These are phyloP conservation scores for Cotesia typhae DNA, from an alignment of 1,140 invertebrate genomes.

Conservation along the genomic window DNA sequence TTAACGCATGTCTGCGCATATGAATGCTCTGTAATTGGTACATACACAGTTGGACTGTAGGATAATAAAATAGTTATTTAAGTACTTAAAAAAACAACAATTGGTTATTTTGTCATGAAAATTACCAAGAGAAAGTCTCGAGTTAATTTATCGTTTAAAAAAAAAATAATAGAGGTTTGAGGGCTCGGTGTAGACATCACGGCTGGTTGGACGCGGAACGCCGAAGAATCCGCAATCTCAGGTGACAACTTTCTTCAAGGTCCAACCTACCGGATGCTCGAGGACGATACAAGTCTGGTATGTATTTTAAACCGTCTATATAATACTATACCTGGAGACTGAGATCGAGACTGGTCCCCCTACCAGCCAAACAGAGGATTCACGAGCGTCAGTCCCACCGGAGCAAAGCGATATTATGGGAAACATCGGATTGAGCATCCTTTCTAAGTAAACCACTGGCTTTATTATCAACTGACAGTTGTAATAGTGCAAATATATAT, in stretches of 20 bases:
- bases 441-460: too few species aligned
- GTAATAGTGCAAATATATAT: too few species aligned
- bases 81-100: too few species aligned
- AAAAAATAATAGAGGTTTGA: conserved; percentile 4
- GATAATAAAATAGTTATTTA: too few species aligned
- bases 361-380: not conserved
- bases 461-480: not conserved
- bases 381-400: not conserved
- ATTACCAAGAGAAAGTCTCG: not conserved
- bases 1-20: too few species aligned
- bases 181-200: not conserved
- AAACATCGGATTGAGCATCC: conserved; percentile 8
- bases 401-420: not conserved
- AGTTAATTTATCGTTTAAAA: conserved; percentile 13
- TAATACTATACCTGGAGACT: not conserved
- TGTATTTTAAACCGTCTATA: conserved; percentile 10
- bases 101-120: not conserved
- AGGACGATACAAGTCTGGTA: conserved; percentile 7
- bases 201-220: conserved; percentile 18
- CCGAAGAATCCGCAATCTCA: conserved; percentile 35
- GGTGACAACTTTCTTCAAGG: conserved; percentile 37
- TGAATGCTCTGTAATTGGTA: too few species aligned
- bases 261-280: conserved; percentile 28
- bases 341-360: not conserved
- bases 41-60: too few species aligned